Evolutionary conservation across 1,140 invertebrate genomes (phyloP), one percentile per base, ranked within the genome.

Genomic region (Charaxes varanes): DNA sequence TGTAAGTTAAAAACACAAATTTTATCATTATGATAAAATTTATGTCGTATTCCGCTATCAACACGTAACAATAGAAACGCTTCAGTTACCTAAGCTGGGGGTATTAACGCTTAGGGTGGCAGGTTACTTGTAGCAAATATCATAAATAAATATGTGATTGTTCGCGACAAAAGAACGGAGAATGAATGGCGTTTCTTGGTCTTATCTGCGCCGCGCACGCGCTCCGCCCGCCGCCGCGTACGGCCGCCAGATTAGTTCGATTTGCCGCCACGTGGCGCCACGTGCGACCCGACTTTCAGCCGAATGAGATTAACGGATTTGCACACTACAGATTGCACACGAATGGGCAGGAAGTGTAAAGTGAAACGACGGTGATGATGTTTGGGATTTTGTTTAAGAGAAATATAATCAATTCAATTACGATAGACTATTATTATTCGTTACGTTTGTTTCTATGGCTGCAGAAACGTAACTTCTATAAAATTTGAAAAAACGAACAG

Each of bases 231-330:
- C 71, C 67, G 64, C 58, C 71, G 78, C 78, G 74, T 72, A 76
- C 68, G 67, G 57, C 57, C 17, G 47, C 46, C 57, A 82, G 78
- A 82, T 82, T 82, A 82, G 71, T 80, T 80, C 53, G 71, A 80
- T 80, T 78, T 69, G 47, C 23, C 27, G 78, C 58, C 78, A 82
- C 78, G 78, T 76, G 78, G 71, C 78, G 78, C 73, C 74, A 70
- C 78, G 78, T 78, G 78, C 67, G 34, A 38, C 11, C 27, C 36
- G 44, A 58, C 66, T 81, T 70, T 74, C 68, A 73, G 59, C 78
- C 66, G 80, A 82, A 82, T 78, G 65, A 82, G 78, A 82, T 82
- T 82, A 82, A 76, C 78, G 76, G 78, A 82, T 82, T 80, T 82
- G 71, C 73, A 72, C 76, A 79, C 76, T 82, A 82, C 78, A 82